Percentiles rank a stretch among this genome's conserved stretches.
Conservation (phyloP, 2,888 invertebrate genomes). For the Mimumesa dahlbomi region DNA sequence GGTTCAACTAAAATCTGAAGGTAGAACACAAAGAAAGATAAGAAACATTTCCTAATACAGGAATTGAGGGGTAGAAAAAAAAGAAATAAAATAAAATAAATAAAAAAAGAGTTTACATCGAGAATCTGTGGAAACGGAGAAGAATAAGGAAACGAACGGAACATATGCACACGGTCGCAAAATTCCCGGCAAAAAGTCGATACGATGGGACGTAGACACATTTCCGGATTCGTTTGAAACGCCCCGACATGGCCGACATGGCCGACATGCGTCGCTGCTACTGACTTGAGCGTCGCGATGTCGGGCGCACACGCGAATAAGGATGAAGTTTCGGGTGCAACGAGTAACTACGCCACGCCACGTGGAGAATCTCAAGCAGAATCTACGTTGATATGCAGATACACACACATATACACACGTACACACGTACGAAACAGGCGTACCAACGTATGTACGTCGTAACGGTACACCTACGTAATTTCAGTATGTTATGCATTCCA, state of each 20-base stretch:
- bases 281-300: conserved; percentile 29
- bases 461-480: too few species aligned
- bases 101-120: too few species aligned
- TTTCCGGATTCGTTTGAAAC: conserved; percentile 35
- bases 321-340: conserved; percentile 38
- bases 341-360: conserved; percentile 31
- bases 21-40: too few species aligned
- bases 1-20: too few species aligned
- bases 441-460: not conserved
- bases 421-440: not conserved
- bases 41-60: too few species aligned
- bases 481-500: too few species aligned
- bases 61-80: too few species aligned
- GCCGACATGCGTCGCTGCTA: conserved; percentile 17
- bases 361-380: conserved; percentile 37
- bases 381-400: conserved; percentile 32
- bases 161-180: not conserved
- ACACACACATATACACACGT: conserved; percentile 2
- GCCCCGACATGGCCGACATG: too few species aligned
- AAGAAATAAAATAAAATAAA: too few species aligned
- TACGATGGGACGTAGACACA: conserved; percentile 11
- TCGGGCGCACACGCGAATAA: conserved; percentile 38
- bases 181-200: conserved; percentile 19
- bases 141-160: not conserved
- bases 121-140: not conserved